These are phyloP conservation scores for Andrena minutula DNA, from an alignment of 2,888 invertebrate genomes.

Conservation along the genomic window DNA sequence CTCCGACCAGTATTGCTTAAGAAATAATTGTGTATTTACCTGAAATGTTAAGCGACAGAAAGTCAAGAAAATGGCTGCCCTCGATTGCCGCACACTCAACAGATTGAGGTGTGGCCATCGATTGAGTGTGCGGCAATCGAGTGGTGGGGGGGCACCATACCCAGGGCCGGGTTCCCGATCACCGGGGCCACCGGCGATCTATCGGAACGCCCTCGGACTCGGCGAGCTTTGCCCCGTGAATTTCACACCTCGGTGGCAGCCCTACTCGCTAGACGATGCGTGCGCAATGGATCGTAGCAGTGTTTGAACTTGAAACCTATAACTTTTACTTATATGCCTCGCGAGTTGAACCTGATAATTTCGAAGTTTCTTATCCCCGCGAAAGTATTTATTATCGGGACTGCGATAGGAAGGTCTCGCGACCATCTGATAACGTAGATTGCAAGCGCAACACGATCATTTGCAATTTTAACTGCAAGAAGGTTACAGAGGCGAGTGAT, in stretches of 20 bases:
- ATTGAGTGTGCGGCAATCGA: constrained; percentile 77
- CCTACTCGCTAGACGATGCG: background rate
- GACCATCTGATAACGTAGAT: no score
- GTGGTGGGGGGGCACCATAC: constrained; percentile 53
- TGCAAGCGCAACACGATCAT: no score
- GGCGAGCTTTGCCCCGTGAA: no score
- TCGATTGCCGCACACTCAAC: constrained; percentile 82
- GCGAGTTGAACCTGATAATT: no score
- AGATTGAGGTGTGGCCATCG: constrained; percentile 56
- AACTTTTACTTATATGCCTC: no score
- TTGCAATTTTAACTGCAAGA: no score
- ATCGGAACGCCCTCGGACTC: constrained; percentile 1
- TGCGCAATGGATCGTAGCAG: background rate
- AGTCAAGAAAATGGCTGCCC: constrained; percentile 83
- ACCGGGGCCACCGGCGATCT: background rate
- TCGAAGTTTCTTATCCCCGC: no score
- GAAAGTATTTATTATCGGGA: no score
- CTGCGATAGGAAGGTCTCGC: no score
- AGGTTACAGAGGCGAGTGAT: no score
- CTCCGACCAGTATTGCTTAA: constrained; percentile 72
- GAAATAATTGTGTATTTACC: constrained; percentile 82
- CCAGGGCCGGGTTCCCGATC: constrained; percentile 32
- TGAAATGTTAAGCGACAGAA: constrained; percentile 82
- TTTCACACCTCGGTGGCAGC: background rate
- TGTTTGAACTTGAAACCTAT: background rate